These are phyloP conservation scores for Drosophila novamexicana DNA, from an alignment of 1,140 invertebrate species.

Conservation along the genomic window DNA sequence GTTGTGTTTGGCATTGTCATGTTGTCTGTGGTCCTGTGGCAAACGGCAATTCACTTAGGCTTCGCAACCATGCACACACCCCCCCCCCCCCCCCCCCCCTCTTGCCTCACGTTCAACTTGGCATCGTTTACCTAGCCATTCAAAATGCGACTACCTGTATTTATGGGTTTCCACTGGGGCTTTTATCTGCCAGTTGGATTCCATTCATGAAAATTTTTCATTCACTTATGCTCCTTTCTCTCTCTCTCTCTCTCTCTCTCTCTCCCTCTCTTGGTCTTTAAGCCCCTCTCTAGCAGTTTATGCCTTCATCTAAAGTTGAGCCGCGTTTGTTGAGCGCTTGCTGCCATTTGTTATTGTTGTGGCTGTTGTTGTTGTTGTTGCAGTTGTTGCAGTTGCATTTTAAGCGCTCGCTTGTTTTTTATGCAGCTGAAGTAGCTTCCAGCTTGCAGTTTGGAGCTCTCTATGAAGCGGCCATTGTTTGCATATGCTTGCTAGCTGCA, in stretches of 20 bases:
- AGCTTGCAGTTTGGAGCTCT: constrained; percentile 49
- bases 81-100: neutral
- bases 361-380: constrained; percentile 16
- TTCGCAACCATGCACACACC: neutral
- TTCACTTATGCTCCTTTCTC: constrained; percentile 60
- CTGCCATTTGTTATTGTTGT: constrained; percentile 76
- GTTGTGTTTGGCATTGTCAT: constrained; percentile 62
- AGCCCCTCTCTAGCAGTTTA: constrained; percentile 20
- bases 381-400: constrained; percentile 47
- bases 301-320: constrained; percentile 60
- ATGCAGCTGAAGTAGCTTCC: constrained; percentile 25
- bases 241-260: neutral
- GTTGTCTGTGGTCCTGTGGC: constrained; percentile 55
- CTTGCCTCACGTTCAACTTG: constrained; percentile 32
- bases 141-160: constrained; percentile 76
- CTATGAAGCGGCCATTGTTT: constrained; percentile 62
- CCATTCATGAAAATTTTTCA: constrained; percentile 82
- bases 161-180: constrained; percentile 70
- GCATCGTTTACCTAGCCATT: constrained; percentile 74
- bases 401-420: constrained; percentile 56
- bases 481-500: constrained; percentile 66
- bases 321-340: constrained; percentile 41
- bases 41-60: constrained; percentile 74
- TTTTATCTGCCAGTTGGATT: constrained; percentile 81
- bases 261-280: neutral